A percentile compares a stretch with the other conserved stretches of the same genome.
These are phyloP conservation scores for Pithys albifrons DNA, from an alignment of 2,113 vertebrate species.

Conservation along the genomic window DNA sequence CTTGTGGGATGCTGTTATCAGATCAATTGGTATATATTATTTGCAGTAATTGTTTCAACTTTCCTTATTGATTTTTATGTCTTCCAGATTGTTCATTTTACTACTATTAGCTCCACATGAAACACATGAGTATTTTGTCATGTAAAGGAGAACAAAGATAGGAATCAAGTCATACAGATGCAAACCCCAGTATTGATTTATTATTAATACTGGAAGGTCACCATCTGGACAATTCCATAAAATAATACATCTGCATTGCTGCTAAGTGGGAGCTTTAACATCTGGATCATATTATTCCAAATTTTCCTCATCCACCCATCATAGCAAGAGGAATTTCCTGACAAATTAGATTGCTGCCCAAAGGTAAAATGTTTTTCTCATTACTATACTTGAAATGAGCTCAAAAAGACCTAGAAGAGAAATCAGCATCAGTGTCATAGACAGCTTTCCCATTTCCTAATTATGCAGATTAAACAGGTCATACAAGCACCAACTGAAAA, in stretches of 20 bases:
- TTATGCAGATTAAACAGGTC: constrained; percentile 23
- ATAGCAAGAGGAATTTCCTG: constrained; percentile 74
- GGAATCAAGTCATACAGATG: not conserved
- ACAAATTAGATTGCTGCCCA: constrained; percentile 69
- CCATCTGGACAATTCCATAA: constrained; percentile 64
- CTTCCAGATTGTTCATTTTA: constrained; percentile 35
- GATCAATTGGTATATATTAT: not conserved
- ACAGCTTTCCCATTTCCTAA: constrained; percentile 42
- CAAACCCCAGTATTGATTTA: constrained; percentile 15
- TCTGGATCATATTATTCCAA: constrained; percentile 70
- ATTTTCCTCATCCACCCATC: constrained; percentile 67
- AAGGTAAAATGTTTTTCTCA: constrained; percentile 70
- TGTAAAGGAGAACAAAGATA: constrained; percentile 52
- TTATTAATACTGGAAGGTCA: constrained; percentile 68
- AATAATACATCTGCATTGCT: constrained; percentile 60
- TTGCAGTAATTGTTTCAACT: not conserved
- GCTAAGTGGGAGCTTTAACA: constrained; percentile 47
- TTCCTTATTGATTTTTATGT: not conserved
- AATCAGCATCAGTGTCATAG: constrained; percentile 37
- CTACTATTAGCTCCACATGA: constrained; percentile 36
- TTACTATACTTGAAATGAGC: constrained; percentile 36
- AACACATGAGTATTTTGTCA: not conserved
- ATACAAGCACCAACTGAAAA: not conserved
- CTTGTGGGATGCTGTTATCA: not conserved
- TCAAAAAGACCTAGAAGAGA: constrained; percentile 49